These are phyloP conservation scores for Notarius lentiginosus DNA, from an alignment of 2,113 vertebrate species.

Conservation along the genomic window DNA sequence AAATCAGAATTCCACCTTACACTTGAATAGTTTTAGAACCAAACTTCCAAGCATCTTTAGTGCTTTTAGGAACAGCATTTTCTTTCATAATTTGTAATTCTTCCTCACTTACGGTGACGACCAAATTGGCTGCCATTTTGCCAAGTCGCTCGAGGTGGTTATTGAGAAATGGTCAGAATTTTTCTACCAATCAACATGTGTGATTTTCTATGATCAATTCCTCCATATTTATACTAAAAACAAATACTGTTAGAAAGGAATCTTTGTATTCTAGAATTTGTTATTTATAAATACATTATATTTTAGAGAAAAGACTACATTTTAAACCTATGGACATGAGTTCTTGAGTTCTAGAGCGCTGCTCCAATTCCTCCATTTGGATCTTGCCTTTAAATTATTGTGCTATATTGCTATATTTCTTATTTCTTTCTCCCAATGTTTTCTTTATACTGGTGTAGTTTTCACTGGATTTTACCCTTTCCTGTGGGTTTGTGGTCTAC, in stretches of 20 bases:
- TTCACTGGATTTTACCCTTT: background rate
- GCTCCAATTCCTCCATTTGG: background rate
- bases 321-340: background rate
- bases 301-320: background rate
- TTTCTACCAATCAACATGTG: no score
- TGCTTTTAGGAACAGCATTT: no score
- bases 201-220: no score
- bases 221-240: no score
- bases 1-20: no score
- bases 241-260: background rate
- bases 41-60: no score
- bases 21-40: no score
- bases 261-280: background rate
- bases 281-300: background rate
- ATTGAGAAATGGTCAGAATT: no score
- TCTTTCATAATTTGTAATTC: no score
- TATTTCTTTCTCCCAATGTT: background rate
- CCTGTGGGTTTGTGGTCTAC: background rate
- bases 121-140: no score
- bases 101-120: no score
- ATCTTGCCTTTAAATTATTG: background rate
- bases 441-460: background rate
- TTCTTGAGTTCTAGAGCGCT: background rate
- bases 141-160: no score
- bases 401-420: background rate